Base-by-base conservation (phyloP, 2,113 vertebrate genomes). In the Ageneiosus marmoratus region DNA sequence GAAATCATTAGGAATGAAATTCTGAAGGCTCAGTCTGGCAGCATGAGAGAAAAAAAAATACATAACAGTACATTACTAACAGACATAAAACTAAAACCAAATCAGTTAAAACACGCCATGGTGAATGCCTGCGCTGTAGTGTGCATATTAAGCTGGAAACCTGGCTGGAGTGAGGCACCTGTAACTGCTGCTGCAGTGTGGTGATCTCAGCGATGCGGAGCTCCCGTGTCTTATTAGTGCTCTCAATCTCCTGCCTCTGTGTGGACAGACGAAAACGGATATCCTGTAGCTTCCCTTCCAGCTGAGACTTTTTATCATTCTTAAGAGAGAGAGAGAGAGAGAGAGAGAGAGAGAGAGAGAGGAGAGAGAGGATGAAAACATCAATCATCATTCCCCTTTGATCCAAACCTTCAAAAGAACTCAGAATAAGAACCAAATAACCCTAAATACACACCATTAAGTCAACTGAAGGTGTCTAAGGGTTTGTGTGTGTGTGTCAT, bases 221-320 rank as follows among this genome's bases (percentile, higher is more conserved):
- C 69, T 99, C 98, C 81, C 98, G 93, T 18, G 95, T 96, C 89
- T 98, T 97, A 91, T 98, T 99, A 50, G 97, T 99, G 88, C 95
- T 98, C 92, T 99, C 98, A 72, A 99, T 96, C 84, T 99, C 98
- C 79, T 96, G 95, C 83, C 97, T 94, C 93, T 99, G 97, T 74
- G 93, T 95, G 6, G 95, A 94, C 88, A 99, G 88, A 20, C 97
- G 97, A 90, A 95, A 97, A 34, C 97, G 94, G 84, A 99, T 95
- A 58, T 99, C 98, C 86, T 98, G 97, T 84, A 99, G 95, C 87
- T 99, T 99, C 37, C 98, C 98, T 85, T 99, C 97, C 81, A 99
- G 12, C 84, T 99, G 98, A 84, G 93, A 94, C 85, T 97, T 98
- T 93, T 99, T 99, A 89, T 98, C 97, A 50, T 97, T 98, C 97